Percentiles rank a stretch among this genome's conserved stretches.
Evolutionary conservation across 2,113 vertebrate genomes (phyloP).

Genomic region (Trogon melanurus): DNA sequence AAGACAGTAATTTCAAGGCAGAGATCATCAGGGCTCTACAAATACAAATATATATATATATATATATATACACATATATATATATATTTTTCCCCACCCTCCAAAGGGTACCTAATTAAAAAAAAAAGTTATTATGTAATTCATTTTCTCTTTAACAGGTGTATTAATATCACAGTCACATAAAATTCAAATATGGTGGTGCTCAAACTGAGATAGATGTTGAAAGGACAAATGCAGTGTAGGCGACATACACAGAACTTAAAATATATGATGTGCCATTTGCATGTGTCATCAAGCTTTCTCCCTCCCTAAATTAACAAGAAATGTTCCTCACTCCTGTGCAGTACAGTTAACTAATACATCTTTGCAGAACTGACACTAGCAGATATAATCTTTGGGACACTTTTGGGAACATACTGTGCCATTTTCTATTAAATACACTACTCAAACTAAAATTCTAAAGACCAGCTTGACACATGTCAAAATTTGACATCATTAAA

Average conservation of each 20-base stretch:
- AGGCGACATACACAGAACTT: constrained; percentile 46
- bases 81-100: neutral
- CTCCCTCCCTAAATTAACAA: constrained; percentile 62
- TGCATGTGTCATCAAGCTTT: constrained; percentile 63
- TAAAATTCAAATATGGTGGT: neutral
- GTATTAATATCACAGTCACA: constrained; percentile 34
- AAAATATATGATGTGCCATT: constrained; percentile 65
- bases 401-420: constrained; percentile 52
- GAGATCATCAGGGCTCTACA: neutral
- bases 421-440: constrained; percentile 20
- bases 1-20: neutral
- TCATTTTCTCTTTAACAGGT: constrained; percentile 14
- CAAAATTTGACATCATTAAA: constrained; percentile 7
- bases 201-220: constrained; percentile 22
- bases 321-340: constrained; percentile 50
- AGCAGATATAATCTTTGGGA: constrained; percentile 26
- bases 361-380: constrained; percentile 43
- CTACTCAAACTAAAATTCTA: neutral
- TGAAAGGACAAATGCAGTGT: constrained; percentile 60
- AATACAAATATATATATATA: neutral
- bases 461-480: neutral
- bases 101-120: neutral
- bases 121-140: neutral
- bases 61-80: neutral
- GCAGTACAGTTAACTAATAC: constrained; percentile 54